Conservation (phyloP, 2,888 invertebrate species). For the Ophioninae sp. region DNA sequence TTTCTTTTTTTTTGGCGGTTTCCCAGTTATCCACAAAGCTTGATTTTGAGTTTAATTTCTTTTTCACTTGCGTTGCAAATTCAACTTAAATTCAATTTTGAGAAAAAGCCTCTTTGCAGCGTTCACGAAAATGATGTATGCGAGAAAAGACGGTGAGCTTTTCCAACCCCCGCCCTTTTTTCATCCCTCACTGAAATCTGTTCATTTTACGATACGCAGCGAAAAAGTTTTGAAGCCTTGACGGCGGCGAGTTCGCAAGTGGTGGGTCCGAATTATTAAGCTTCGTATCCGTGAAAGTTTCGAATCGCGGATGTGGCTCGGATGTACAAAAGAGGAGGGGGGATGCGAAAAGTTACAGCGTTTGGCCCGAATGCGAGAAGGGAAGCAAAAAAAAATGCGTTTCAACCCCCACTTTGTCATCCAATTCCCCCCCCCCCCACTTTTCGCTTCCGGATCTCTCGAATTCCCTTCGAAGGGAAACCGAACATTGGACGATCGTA, state of each 20-base stretch:
- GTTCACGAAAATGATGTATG: neutral
- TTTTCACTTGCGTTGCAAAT: too few species aligned
- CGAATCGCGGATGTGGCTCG: constrained; percentile 14
- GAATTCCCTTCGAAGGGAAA: neutral
- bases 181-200: constrained; percentile 16
- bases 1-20: neutral
- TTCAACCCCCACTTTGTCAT: neutral
- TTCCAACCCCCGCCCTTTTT: neutral
- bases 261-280: constrained; percentile 40
- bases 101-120: neutral
- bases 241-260: neutral
- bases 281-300: constrained; percentile 34
- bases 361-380: neutral
- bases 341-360: constrained; percentile 31
- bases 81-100: too few species aligned
- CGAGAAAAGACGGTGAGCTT: neutral
- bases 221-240: constrained; percentile 19
- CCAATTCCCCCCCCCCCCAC: neutral
- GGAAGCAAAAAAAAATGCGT: neutral
- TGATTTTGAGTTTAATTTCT: too few species aligned
- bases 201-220: constrained; percentile 1
- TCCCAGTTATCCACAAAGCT: too few species aligned
- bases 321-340: constrained; percentile 13
- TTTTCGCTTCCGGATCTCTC: neutral
- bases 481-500: constrained; percentile 43